Base-by-base conservation (phyloP, 2,888 invertebrate genomes). In the Subacronicta megacephala region DNA sequence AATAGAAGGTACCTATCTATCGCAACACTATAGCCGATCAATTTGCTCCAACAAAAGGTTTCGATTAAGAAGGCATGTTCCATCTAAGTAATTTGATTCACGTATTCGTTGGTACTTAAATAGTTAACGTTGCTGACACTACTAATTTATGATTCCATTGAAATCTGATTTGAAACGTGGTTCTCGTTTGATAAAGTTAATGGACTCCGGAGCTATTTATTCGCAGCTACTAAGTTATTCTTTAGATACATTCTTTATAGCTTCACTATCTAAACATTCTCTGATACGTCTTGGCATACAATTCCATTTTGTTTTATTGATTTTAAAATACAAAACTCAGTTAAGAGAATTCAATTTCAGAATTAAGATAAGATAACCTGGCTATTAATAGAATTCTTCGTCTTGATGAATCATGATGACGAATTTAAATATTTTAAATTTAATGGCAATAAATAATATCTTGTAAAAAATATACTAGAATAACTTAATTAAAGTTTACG, bases 131-230 rank as follows among this genome's bases (percentile, higher is more conserved):
- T 63, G 63, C 73, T 81, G 81, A 82, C 78, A 76, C 64, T 73
- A 77, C 73, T 81, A 78, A 83, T 84, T 83, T 84, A 85, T 78
- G 75, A 75, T 80, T 79, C 80, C 64, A 80, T 83, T 83, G 80
- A 85, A 83, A 82, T 80, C 67, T 67, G 76, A 82, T 71, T 78
- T 76, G 75, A 81, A 80, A 73, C 76, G 75, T 74, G 70, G 73
- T 56, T 54, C 54, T 59, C 51, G 58, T 64, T 72, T 75, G 70
- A 72, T 75, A 70, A 75, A 60, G 55, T 72, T 76, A 73, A 65
- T 73, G 71, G 68, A 66, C 41, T 72, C 7, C 26, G 31, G 52
- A 58, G 62, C 59, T 59, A 69, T 69, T 75, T 69, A 72, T 60
- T 56, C 49, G 63, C 35, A 61, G 61, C 59, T 61, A 62, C 53